Evolutionary conservation across 2,888 invertebrate genomes (phyloP), one percentile per base, ranked within the genome.

Genomic region (Lepetodrilus schrolli): DNA sequence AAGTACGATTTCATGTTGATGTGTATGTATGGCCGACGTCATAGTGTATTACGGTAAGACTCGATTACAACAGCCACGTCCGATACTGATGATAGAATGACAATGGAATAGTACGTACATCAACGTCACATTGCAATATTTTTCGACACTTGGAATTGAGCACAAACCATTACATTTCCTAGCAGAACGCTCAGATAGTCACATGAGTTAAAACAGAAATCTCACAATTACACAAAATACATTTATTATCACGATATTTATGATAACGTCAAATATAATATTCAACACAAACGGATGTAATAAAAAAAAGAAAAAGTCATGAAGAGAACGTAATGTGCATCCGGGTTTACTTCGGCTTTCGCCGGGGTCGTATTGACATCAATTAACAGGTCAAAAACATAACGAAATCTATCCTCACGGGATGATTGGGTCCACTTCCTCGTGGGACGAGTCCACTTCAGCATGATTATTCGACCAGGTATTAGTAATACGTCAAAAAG

Each of bases 241-340:
- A 58, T 58, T 58, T 58, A 58, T 58, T 58, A 58, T 58, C 58
- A 58, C 58, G 34, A 58, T 58, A 58, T 23, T 58, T 58, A 58
- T 58, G 58, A 58, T 58, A 58, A 58, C n/a, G 58, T 58, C 58
- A 58, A 58, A 30, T 58, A 34, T 58, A 58, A n/a, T 58, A 34
- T n/a, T 58, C 58, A 26, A 34, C 17, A 58, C 30, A 58, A 58
- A 58, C 58, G 58, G 58, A 58, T 34, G 58, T 58, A 58, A n/a
- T n/a, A n/a, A n/a, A n/a, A n/a, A n/a, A n/a, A n/a, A n/a, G n/a
- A n/a, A n/a, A 58, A 58, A 58, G 34, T 58, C 58, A 58, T 58
- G 26, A 58, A 34, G 17, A 17, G 34, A 30, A 58, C 26, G 34
- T 58, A 30, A 58, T 30, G 26, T 58, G 58, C 58, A 58, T 58